Conservation (phyloP, 2,888 invertebrate genomes). For the Troides helena region DNA sequence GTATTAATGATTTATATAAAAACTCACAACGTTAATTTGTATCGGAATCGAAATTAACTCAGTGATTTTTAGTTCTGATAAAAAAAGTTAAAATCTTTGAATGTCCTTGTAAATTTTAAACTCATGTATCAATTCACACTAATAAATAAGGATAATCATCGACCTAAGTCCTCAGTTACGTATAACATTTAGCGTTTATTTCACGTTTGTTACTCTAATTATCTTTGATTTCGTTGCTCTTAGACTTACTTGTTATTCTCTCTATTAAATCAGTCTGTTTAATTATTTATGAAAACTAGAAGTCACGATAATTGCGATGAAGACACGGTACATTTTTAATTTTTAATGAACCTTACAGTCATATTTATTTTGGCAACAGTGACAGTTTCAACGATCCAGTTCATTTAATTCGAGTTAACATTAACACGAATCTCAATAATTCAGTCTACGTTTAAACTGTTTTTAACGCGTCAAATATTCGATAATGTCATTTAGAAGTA, state of each 20-base stretch:
- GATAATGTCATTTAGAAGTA: neutral
- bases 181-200: neutral
- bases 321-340: constrained; percentile 14
- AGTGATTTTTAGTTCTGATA: constrained; percentile 13
- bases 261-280: neutral
- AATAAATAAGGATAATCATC: neutral
- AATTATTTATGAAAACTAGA: no score
- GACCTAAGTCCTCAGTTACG: no score
- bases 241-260: neutral
- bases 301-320: constrained; percentile 14
- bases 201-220: neutral
- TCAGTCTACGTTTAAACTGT: constrained; percentile 18
- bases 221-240: neutral
- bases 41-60: constrained; percentile 19
- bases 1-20: constrained; percentile 19
- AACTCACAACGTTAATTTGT: constrained; percentile 18
- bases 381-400: constrained; percentile 34
- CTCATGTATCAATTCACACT: neutral
- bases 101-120: neutral
- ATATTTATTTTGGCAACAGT: constrained; percentile 41
- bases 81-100: neutral
- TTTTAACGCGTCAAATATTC: neutral
- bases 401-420: constrained; percentile 36
- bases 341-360: constrained; percentile 16
- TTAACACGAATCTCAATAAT: constrained; percentile 36